A percentile compares a stretch with the other conserved stretches of the same genome.
These are phyloP conservation scores for Suricata suricatta DNA, from an alignment of 2,113 vertebrate genomes.

Conservation along the genomic window DNA sequence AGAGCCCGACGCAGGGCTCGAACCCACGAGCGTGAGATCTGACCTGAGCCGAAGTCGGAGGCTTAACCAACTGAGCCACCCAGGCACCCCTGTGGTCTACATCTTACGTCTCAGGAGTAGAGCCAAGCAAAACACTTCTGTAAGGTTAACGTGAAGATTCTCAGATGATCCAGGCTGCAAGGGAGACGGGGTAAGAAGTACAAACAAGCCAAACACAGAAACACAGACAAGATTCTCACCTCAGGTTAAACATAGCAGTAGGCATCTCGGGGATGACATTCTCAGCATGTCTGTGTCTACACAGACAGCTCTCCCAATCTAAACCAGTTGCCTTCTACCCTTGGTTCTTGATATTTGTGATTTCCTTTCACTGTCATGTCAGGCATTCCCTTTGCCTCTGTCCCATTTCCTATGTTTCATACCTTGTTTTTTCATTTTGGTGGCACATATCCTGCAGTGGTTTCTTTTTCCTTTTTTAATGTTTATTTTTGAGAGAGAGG, in stretches of 20 bases:
- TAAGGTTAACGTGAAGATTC: not conserved
- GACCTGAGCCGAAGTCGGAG: no score
- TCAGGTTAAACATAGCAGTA: not conserved
- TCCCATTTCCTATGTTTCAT: not conserved
- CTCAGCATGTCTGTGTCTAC: not conserved
- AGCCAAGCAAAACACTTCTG: not conserved
- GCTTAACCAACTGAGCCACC: no score
- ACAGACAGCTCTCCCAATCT: not conserved
- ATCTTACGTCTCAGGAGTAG: not conserved
- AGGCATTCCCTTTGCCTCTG: not conserved
- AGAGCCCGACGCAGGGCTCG: no score
- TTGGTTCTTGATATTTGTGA: not conserved
- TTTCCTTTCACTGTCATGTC: not conserved
- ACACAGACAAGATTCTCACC: not conserved
- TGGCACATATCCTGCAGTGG: not conserved
- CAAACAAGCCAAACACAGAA: not conserved
- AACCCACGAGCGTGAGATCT: no score
- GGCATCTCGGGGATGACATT: not conserved
- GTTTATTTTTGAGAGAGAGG: no score
- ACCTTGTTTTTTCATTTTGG: not conserved
- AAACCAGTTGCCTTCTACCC: not conserved
- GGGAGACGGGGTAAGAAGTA: not conserved
- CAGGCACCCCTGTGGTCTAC: not conserved
- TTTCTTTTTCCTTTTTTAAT: not conserved
- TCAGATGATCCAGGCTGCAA: not conserved